phyloP scores from a whole-genome alignment of 2,888 invertebrate species.

The Thecocarcelia acutangulata region DNA sequence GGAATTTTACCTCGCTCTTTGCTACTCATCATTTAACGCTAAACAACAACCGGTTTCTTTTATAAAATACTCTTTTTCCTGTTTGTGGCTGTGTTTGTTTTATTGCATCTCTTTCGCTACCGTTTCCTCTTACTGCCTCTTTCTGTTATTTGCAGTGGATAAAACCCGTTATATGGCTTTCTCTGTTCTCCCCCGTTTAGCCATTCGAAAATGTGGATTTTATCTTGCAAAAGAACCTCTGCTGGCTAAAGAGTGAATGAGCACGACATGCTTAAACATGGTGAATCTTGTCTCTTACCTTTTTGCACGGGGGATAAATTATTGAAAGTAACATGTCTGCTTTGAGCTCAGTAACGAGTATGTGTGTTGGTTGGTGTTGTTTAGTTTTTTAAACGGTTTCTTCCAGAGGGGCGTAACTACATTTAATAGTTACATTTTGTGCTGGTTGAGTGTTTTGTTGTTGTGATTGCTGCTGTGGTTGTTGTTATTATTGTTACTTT shows the following conservation, averaged over 20 bases:
- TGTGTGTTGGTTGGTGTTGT: constrained; percentile 25
- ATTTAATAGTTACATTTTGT: constrained; percentile 66
- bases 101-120: background rate
- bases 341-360: constrained; percentile 1
- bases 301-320: background rate
- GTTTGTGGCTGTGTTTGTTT: background rate
- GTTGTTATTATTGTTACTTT: constrained; percentile 52
- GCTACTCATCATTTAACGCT: constrained; percentile 16
- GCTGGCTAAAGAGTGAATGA: background rate
- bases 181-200: constrained; percentile 7
- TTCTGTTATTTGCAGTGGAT: background rate
- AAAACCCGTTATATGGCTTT: background rate
- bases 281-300: background rate
- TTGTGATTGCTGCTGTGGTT: constrained; percentile 23
- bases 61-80: constrained; percentile 6
- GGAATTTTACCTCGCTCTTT: constrained; percentile 55
- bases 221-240: constrained; percentile 18
- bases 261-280: background rate
- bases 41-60: constrained; percentile 42
- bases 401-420: constrained; percentile 60
- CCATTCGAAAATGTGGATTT: constrained; percentile 62
- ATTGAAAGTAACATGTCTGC: constrained; percentile 54
- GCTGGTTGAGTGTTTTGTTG: constrained; percentile 56
- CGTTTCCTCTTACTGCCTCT: constrained; percentile 1
- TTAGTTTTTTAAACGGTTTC: constrained; percentile 12